Percentiles rank a stretch among this genome's conserved stretches.
These are phyloP conservation scores for Aleiodes testaceus DNA, from an alignment of 2,888 invertebrate species.

Conservation along the genomic window DNA sequence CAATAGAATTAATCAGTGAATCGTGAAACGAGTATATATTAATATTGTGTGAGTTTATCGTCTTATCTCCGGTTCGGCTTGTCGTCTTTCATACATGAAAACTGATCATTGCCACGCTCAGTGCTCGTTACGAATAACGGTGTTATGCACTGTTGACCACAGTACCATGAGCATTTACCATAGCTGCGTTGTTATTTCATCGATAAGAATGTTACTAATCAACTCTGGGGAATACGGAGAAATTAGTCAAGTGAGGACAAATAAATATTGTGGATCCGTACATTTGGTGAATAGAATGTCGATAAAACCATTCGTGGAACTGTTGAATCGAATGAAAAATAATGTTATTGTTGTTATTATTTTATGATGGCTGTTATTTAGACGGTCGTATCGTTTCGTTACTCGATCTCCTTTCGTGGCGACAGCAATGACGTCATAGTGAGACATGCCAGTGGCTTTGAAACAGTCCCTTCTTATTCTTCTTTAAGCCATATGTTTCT, in stretches of 20 bases:
- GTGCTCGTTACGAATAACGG: constrained; percentile 12
- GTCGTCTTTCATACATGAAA: constrained; percentile 11
- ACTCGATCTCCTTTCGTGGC: constrained; percentile 27
- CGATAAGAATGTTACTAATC: constrained; percentile 2
- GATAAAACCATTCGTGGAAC: neutral
- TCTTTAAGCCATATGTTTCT: constrained; percentile 18
- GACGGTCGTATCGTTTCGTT: constrained; percentile 13
- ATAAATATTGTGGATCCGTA: neutral
- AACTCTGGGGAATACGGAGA: neutral
- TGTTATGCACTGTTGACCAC: constrained; percentile 26
- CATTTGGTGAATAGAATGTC: neutral
- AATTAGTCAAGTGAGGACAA: neutral
- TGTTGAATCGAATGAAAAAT: constrained; percentile 10
- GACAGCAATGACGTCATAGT: constrained; percentile 17
- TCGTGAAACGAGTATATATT: constrained; percentile 26
- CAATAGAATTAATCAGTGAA: constrained; percentile 18
- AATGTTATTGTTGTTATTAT: constrained; percentile 7
- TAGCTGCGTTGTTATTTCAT: constrained; percentile 9
- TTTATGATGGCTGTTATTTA: constrained; percentile 11
- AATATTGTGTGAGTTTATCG: constrained; percentile 11
- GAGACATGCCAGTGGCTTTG: constrained; percentile 26
- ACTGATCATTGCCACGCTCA: constrained; percentile 9
- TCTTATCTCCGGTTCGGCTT: constrained; percentile 14
- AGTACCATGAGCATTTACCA: constrained; percentile 6
- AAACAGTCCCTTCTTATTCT: constrained; percentile 28